Evolutionary conservation across 2,113 vertebrate species (phyloP), one percentile per base, ranked within the genome.

Genomic region (Oncorhynchus tshawytscha): DNA sequence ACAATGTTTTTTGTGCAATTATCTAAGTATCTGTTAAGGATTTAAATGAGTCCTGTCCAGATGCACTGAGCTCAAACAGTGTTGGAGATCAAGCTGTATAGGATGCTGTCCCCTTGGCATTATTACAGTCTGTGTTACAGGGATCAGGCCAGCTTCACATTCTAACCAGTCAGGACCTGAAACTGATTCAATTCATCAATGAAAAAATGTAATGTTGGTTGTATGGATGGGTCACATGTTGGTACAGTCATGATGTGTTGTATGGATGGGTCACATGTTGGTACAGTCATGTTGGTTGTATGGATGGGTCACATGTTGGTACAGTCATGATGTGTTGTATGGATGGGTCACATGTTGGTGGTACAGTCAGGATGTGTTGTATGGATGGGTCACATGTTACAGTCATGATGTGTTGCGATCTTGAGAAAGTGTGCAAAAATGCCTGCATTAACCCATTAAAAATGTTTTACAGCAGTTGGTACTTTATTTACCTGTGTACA

Each of bases 401-500:
- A 51, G 49, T 4, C 31, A 34, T 6, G 31, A 31, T 31, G 31
- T 31, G 31, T 31, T 31, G 80, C 83, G 81, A 88, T 87, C 86
- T 88, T 89, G 87, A 84, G 27, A 65, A 51, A 77, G 81, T 88
- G 69, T 89, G 86, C 79, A 88, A 90, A 87, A 89, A 92, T 90
- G 89, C 89, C 90, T 88, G 90, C 89, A 90, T 91, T 92, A 88
- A 92, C 90, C 91, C 91, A 93, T 92, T 94, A 93, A 94, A 94
- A 88, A 87, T 81, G 29, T 90, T 93, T 92, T 91, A 85, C 90
- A 92, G 88, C 90, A 88, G 65, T 82, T 68, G 16, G 15, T 3
- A 68, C 2, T 34, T 68, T 39, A 34, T n/a, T 20, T 69, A 45
- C 39, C 39, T 9, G 39, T 3, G 2, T 11, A 54, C 24, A 25